phyloP scores from a whole-genome alignment of 2,797 vertebrate species.

The Crenuchus spilurus region DNA sequence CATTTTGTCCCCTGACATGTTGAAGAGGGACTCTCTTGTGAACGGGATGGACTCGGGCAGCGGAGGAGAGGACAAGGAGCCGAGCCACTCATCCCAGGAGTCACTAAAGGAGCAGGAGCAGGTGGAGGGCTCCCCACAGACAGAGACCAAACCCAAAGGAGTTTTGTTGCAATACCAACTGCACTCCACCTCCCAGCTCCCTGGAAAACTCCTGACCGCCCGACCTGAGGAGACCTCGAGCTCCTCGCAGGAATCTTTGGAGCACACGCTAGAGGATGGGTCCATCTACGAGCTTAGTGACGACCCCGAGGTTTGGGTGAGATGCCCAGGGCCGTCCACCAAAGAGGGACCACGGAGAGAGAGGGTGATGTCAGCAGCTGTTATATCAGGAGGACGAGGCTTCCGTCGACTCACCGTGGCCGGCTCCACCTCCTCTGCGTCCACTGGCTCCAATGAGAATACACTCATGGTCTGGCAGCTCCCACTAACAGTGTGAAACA shows the following conservation, averaged over 20 bases:
- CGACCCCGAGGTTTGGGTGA: conserved; percentile 89
- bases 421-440: conserved; percentile 24
- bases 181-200: conserved; percentile 86
- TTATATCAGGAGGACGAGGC: conserved; percentile 85
- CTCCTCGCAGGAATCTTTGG: conserved; percentile 46
- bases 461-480: conserved; percentile 90
- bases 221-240: conserved; percentile 58
- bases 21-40: conserved; percentile 79
- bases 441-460: conserved; percentile 71
- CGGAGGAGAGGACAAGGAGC: conserved; percentile 65
- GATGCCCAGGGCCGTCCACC: conserved; percentile 74
- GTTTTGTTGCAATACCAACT: conserved; percentile 86
- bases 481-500: conserved; percentile 79
- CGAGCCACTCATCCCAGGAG: conserved; percentile 58
- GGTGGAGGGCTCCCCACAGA: conserved; percentile 42
- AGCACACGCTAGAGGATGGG: conserved; percentile 85
- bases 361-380: conserved; percentile 82
- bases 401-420: conserved; percentile 77
- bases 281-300: conserved; percentile 91
- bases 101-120: conserved; percentile 42
- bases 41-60: conserved; percentile 40
- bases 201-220: conserved; percentile 83
- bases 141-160: conserved; percentile 78
- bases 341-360: conserved; percentile 77
- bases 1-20: conserved; percentile 80